Base-by-base conservation (phyloP, 1,140 invertebrate genomes). In the Euura saliciscinereae region DNA sequence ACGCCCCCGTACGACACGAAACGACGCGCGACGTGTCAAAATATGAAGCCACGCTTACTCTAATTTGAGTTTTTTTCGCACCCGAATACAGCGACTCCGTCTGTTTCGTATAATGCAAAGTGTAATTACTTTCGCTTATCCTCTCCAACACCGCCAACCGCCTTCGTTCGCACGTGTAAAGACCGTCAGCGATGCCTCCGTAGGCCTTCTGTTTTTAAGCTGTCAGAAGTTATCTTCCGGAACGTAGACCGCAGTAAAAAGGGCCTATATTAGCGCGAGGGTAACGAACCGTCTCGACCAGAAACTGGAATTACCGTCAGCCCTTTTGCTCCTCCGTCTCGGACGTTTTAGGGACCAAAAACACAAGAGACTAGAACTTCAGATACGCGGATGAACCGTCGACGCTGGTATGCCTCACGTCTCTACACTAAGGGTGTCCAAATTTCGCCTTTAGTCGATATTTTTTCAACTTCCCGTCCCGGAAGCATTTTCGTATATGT, bases 241-340 rank as follows among this genome's bases (percentile, higher is more conserved):
- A 59, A 59, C 51, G 51, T 59, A 59, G 51, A 59, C 51, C 51
- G 51, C 51, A 59, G 51, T 59, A 59, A 59, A 59, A 59, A 59
- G 51, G 51, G 51, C 6, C 51, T 59, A n/a, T 59, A 59, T 59
- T 59, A 59, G 51, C 51, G 51, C 51, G 51, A 59, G 51, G 51
- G 51, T 59, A 59, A 59, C 51, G 51, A 59, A 59, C 51, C 51
- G 51, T n/a, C 13, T 8, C 51, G 3, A 59, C 51, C 51, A 59
- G 51, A 59, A 59, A 3, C 51, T 6, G 51, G 51, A 59, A 59
- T 59, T 59, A 59, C 51, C 51, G 51, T 8, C 6, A 59, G 51
- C 13, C 51, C 6, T 11, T 3, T n/a, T n/a, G 6, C 51, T n/a
- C 51, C 8, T 59, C 13, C 51, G 51, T 59, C 51, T 59, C 10